Percentiles rank a stretch among this genome's conserved stretches.
These are phyloP conservation scores for Triplophysa tibetana DNA, from an alignment of 2,113 vertebrate species.

Conservation along the genomic window DNA sequence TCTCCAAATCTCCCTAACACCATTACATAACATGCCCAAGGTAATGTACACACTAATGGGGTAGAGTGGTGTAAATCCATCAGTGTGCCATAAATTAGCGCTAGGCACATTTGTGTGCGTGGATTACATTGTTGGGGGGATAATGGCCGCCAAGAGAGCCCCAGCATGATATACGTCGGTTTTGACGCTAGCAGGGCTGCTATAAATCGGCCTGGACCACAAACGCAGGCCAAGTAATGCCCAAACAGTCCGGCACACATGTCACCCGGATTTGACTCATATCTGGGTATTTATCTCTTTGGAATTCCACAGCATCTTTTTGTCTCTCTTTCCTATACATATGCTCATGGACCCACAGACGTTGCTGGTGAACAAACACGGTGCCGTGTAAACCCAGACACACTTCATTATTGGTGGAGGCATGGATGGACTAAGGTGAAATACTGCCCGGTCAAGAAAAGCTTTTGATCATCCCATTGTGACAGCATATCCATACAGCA, in stretches of 20 bases:
- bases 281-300: conserved; percentile 40
- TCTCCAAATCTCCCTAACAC: conserved; percentile 73
- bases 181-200: conserved; percentile 30
- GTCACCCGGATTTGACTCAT: conserved; percentile 27
- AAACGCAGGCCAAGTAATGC: conserved; percentile 34
- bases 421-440: conserved; percentile 10
- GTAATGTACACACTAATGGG: conserved; percentile 64
- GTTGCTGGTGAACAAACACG: conserved; percentile 5
- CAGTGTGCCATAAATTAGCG: conserved; percentile 66
- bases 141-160: conserved; percentile 45
- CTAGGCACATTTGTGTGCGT: conserved; percentile 52
- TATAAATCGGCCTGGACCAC: conserved; percentile 53
- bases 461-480: conserved; percentile 7
- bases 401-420: conserved; percentile 15
- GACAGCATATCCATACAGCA: conserved; percentile 6
- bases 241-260: conserved; percentile 42
- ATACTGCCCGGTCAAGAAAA: conserved; percentile 34
- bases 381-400: conserved; percentile 14
- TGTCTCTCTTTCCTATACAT: conserved; percentile 15
- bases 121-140: conserved; percentile 61
- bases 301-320: conserved; percentile 18
- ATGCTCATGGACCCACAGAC: not conserved
- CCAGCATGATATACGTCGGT: conserved; percentile 50
- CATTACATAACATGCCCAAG: conserved; percentile 67
- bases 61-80: conserved; percentile 62